phyloP scores from a whole-genome alignment of 2,797 vertebrate species.

The Poeciliopsis turneri region DNA sequence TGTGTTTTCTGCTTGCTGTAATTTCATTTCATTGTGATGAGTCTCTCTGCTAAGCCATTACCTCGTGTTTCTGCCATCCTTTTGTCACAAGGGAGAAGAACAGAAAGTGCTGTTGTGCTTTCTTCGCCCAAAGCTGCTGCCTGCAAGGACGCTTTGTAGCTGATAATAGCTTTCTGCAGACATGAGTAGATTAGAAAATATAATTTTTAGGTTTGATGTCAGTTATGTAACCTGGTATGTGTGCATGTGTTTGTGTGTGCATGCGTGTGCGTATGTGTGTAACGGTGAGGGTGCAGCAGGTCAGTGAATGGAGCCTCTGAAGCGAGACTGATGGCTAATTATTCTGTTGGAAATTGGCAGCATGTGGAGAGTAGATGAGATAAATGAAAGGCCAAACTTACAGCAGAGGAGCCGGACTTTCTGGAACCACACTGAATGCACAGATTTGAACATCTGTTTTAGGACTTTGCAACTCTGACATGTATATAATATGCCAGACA shows the following conservation, averaged over 20 bases:
- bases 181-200: conserved; percentile 36
- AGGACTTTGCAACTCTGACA: background rate
- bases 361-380: conserved; percentile 50
- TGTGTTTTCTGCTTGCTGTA: conserved; percentile 15
- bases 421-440: background rate
- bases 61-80: conserved; percentile 1
- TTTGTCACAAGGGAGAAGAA: conserved; percentile 31
- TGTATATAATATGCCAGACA: background rate
- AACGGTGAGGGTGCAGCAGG: conserved; percentile 25
- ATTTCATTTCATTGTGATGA: conserved; percentile 41
- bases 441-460: background rate
- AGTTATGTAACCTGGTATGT: conserved; percentile 19
- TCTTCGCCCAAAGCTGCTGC: conserved; percentile 41
- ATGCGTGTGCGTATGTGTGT: conserved; percentile 4
- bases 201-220: conserved; percentile 13
- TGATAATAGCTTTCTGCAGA: conserved; percentile 50
- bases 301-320: conserved; percentile 56
- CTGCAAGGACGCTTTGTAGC: conserved; percentile 38
- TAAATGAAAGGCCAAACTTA: conserved; percentile 30
- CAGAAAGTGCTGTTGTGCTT: conserved; percentile 31
- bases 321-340: conserved; percentile 71
- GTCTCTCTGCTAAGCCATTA: conserved; percentile 31
- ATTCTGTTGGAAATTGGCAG: conserved; percentile 54
- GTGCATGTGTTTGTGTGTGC: conserved; percentile 2
- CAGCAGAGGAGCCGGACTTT: background rate